These are phyloP conservation scores for Nephrocerus scutellatus DNA, from an alignment of 2,888 invertebrate species.

Conservation along the genomic window DNA sequence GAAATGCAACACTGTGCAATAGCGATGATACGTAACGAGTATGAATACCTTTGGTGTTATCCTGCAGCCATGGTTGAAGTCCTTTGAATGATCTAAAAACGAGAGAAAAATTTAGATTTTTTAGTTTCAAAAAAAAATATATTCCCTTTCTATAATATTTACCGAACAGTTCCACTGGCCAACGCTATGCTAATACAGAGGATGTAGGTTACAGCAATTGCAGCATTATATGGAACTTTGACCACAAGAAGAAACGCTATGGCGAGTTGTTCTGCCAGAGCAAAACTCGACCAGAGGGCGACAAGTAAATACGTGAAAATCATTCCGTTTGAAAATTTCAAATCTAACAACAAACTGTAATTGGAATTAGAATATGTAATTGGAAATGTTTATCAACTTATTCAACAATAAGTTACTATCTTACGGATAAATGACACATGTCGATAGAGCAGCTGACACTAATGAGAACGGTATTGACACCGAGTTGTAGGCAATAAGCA, in stretches of 20 bases:
- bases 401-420: too few species aligned
- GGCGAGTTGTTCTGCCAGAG: conserved; percentile 78
- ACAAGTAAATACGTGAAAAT: conserved; percentile 61
- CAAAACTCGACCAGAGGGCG: conserved; percentile 76
- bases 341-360: conserved; percentile 42
- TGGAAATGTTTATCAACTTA: conserved; percentile 22
- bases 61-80: conserved; percentile 73
- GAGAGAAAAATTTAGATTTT: not conserved
- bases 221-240: conserved; percentile 69
- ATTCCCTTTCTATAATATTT: conserved; percentile 18
- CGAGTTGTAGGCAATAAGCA: conserved; percentile 73
- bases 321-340: conserved; percentile 38
- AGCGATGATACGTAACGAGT: conserved; percentile 72
- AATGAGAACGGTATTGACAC: conserved; percentile 78
- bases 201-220: conserved; percentile 71
- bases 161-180: conserved; percentile 74
- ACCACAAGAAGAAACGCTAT: conserved; percentile 75
- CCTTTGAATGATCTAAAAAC: conserved; percentile 65
- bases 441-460: conserved; percentile 63
- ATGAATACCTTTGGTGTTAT: conserved; percentile 71
- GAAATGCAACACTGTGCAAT: conserved; percentile 65
- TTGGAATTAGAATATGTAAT: not conserved
- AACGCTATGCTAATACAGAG: conserved; percentile 63
- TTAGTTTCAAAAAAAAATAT: not conserved
- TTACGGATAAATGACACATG: conserved; percentile 68